Base-by-base conservation (phyloP, 64 coral and sea anemone genomes). In the Trachythela sp. region DNA sequence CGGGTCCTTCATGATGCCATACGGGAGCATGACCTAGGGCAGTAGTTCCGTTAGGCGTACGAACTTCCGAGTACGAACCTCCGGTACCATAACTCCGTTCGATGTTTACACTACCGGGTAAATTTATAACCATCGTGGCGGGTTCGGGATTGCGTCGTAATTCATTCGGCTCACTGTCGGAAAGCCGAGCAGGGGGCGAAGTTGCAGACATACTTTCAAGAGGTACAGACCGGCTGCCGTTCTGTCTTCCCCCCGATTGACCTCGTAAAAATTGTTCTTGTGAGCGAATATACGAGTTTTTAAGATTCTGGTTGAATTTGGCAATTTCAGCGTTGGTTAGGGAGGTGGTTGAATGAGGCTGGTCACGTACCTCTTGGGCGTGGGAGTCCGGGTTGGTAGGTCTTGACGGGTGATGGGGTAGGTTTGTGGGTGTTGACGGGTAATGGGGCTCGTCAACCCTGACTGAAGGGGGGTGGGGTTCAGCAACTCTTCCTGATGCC, bases 241-340 rank as follows among this genome's bases (percentile, higher is more conserved):
- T 80, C 18, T 30, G 27, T 80, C 75, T 2, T 80, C 75, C 35
- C 7, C 75, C 75, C 0, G 75, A 80, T 11, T 35, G 33, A 4
- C 31, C 33, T 37, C 75, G 75, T 14, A 80, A 37, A 39, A 15
- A 80, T 37, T 39, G 75, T 35, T 37, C 20, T 80, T 80, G 75
- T 36, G 75, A 80, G 15, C 75, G 75, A 36, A 80, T n/a, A 20
- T 80, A 80, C 15, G 75, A 80, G 30, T 80, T 80, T 15, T 39
- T 35, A 15, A 80, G 37, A 36, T 80, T 29, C 30, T 80, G 75
- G 75, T 80, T 80, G 75, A 80, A 80, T 39, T 80, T 80, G 20
- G 75, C 75, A 80, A 80, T 39, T 30, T 80, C 75, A 39, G 75
- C 75, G 30, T 39, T 80, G 14, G 27, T 80, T 15, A 80, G 75